Percentiles rank a stretch among this genome's conserved stretches.
Conservation (phyloP, 1,140 invertebrate species). For the Triops longicaudatus region DNA sequence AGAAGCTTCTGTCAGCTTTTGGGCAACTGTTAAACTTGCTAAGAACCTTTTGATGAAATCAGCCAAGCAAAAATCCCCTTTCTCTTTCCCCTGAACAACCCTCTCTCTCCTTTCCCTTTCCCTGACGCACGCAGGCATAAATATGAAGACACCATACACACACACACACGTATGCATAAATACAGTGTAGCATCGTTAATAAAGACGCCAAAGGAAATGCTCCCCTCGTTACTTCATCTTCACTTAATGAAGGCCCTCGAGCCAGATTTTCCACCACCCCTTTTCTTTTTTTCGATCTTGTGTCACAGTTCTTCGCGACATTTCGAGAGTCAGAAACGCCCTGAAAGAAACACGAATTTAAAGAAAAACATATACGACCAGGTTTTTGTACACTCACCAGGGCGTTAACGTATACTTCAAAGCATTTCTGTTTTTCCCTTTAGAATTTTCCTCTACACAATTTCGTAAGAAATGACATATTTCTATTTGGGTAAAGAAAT, state of each 20-base stretch:
- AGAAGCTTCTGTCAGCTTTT: background rate
- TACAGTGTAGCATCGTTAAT: background rate
- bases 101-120: background rate
- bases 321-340: background rate
- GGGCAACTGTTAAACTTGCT: constrained; percentile 9
- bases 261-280: background rate
- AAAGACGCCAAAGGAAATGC: background rate
- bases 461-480: no score
- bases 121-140: no score
- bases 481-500: background rate
- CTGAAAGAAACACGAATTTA: background rate
- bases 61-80: background rate
- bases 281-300: background rate
- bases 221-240: background rate
- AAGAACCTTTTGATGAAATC: constrained; percentile 12
- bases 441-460: no score
- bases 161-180: no score
- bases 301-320: background rate
- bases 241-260: constrained; percentile 6
- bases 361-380: background rate
- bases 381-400: background rate
- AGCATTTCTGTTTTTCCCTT: no score
- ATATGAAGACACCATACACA: no score
- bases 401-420: background rate
- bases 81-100: background rate